A percentile compares a stretch with the other conserved stretches of the same genome.
Conservation (phyloP, 1,140 invertebrate genomes). For the Drosophila grimshawi region DNA sequence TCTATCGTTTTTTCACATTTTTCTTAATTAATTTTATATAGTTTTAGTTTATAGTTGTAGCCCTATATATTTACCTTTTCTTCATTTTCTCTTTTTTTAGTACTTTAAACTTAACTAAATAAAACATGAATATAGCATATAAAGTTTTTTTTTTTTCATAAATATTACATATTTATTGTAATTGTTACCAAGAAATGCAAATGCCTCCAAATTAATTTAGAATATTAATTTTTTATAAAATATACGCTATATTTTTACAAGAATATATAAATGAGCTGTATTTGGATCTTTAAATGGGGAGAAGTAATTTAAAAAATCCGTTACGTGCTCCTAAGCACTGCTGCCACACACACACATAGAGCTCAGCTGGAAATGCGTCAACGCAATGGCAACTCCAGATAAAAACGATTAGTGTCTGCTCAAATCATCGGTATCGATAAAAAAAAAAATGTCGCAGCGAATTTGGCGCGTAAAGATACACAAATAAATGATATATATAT, state of each 20-base stretch:
- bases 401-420: not conserved
- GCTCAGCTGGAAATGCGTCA: not conserved
- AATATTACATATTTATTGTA: constrained; percentile 27
- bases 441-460: not conserved
- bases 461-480: not conserved
- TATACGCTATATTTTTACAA: constrained; percentile 68
- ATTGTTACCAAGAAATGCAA: constrained; percentile 39
- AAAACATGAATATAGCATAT: constrained; percentile 4
- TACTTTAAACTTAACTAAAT: constrained; percentile 20
- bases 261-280: constrained; percentile 6
- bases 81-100: constrained; percentile 23
- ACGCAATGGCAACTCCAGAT: constrained; percentile 18
- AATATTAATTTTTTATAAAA: constrained; percentile 37
- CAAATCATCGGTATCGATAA: constrained; percentile 35
- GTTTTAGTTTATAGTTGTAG: constrained; percentile 23
- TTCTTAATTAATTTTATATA: constrained; percentile 20
- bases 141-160: constrained; percentile 6
- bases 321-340: not conserved
- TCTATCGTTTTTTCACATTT: constrained; percentile 13
- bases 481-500: not conserved
- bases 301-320: not conserved
- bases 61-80: constrained; percentile 1
- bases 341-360: not conserved
- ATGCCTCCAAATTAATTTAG: constrained; percentile 43
- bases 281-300: not conserved